Base-by-base conservation (phyloP, 2,888 invertebrate genomes). In the Vesta saturnalis region DNA sequence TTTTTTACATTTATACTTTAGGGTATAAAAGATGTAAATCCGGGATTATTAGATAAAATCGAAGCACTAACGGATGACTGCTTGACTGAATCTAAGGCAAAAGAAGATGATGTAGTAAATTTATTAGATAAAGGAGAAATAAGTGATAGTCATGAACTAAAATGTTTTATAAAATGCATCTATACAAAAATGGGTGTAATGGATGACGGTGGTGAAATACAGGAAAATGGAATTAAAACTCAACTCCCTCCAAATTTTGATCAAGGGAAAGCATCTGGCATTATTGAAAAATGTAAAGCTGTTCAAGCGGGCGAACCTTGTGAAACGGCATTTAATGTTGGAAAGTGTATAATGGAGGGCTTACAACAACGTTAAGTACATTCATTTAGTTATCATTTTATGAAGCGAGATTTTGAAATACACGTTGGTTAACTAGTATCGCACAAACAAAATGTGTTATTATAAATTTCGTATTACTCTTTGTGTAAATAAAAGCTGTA, bases 291-390 rank as follows among this genome's bases (percentile, higher is more conserved):
- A 19, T 73, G 73, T 21, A 39, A 59, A 43, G 18, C 1, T 55
- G 49, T 55, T 1, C 67, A 60, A 16, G 63, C 60, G 18, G 55
- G 43, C 1, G 64, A 60, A 22, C 18, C 49, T 12, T 61, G 71
- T 46, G 71, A 65, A 16, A 71, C 70, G 2, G 71, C 73, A 0
- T 72, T 64, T 49, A 23, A 61, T 16, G 49, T 73, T 0, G 69
- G 68, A 49, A 69, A 67, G 47, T 76, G 76, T 60, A 46, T 47
- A 16, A 15, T 47, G 18, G 56, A 64, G n/a, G 43, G 18, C 21
- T 10, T 56, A 8, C 39, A 30, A 23, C 14, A 63, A 57, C 12
- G 10, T n/a, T 43, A 43, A n/a, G 46, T 5, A 46, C 3, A 46
- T 46, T n/a, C n/a, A n/a, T n/a, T n/a, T n/a, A n/a, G n/a, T n/a